Base-by-base conservation (phyloP, 2,113 vertebrate species). In the Oreocharis arfaki region DNA sequence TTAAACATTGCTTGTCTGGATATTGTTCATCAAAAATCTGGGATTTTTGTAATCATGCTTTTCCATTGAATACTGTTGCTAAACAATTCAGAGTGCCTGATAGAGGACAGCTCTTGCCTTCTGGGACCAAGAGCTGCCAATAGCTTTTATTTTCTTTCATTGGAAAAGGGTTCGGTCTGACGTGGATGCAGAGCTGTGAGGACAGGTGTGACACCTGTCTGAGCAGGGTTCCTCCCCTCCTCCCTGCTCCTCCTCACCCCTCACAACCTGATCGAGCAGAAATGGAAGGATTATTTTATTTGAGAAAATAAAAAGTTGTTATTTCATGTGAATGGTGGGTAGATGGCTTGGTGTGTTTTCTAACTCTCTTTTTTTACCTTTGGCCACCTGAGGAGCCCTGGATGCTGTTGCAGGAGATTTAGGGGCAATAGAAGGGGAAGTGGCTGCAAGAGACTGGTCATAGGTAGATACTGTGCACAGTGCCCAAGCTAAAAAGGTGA, bases 261-360 rank as follows among this genome's bases (percentile, higher is more conserved):
- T 91, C 73, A 46, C 79, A 68, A 56, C 63, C 90, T 9, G 39
- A 91, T 46, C 0, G 44, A 90, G 94, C 84, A 80, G 93, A 94
- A 93, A 86, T 67, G 84, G 91, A 96, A 94, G 94, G 89, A 94
- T 93, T 94, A 92, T 95, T 97, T 95, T 96, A 95, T 95, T 84
- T 90, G 95, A 95, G 90, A 93, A 95, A 97, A 96, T 95, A 96
- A 95, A 90, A 94, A 85, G 30, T 93, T 83, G 78, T 64, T 96
- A 91, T 96, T 96, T 96, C 94, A 71, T 60, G 93, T 80, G 91
- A 93, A 7, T 22, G 1, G 10, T 10, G 27, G 30, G 7, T 47
- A 6, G 52, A 15, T 1, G 33, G 21, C 46, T 96, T 22, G 30
- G 11, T 67, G 42, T 80, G 55, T 50, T 67, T 88, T 33, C 55